Evolutionary conservation across 2,888 invertebrate species (phyloP).

Genomic region (Lithophane ornitopus): DNA sequence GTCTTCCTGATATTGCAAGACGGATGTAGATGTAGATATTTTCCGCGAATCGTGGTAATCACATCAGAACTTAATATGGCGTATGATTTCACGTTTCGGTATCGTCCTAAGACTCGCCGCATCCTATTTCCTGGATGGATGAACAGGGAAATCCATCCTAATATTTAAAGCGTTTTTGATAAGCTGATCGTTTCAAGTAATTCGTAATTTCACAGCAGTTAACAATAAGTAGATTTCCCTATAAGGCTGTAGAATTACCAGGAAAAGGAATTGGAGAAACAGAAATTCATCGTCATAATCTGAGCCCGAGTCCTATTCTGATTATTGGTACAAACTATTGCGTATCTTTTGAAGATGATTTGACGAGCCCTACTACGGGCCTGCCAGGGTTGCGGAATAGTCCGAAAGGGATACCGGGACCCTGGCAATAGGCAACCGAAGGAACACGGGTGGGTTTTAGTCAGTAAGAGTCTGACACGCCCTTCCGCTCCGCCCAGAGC

Average conservation of each 20-base stretch:
- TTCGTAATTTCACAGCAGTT: constrained; percentile 27
- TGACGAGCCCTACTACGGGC: neutral
- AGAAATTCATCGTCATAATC: neutral
- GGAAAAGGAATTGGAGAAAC: neutral
- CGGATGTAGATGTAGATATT: constrained; percentile 21
- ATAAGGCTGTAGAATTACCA: neutral
- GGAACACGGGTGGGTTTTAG: no score
- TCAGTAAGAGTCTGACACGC: no score
- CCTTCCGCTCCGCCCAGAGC: no score
- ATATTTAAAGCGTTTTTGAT: constrained; percentile 36
- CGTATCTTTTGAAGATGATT: neutral
- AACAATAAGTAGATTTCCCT: neutral
- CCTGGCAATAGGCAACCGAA: no score
- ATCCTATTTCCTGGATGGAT: constrained; percentile 20
- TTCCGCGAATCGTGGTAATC: constrained; percentile 49
- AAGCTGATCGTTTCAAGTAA: constrained; percentile 19
- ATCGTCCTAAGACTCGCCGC: constrained; percentile 9
- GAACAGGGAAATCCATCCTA: constrained; percentile 25
- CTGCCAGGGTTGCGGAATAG: no score
- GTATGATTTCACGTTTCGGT: constrained; percentile 40
- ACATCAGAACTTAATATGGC: constrained; percentile 42
- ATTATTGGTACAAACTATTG: neutral
- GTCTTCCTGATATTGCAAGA: constrained; percentile 53
- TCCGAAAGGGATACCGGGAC: no score
- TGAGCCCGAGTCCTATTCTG: no score